These are phyloP conservation scores for Urocolius indicus DNA, from an alignment of 2,113 vertebrate species.

Conservation along the genomic window DNA sequence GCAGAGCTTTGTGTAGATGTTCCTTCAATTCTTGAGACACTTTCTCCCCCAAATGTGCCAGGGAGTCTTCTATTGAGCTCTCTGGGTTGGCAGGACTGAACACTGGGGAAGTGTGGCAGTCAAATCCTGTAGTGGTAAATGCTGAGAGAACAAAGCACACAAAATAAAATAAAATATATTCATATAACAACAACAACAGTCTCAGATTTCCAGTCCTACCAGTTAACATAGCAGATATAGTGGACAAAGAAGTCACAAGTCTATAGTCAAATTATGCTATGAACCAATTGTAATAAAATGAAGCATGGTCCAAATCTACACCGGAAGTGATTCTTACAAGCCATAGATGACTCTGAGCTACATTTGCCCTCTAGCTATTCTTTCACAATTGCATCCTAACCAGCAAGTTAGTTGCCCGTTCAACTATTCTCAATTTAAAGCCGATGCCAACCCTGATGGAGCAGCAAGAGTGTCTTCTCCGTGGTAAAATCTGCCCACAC, in stretches of 20 bases:
- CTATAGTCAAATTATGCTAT: not conserved
- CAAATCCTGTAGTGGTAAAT: conserved; percentile 85
- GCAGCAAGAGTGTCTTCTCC: not conserved
- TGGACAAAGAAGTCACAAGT: not conserved
- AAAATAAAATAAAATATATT: not conserved
- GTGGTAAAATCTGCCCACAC: not conserved
- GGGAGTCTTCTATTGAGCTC: conserved; percentile 88
- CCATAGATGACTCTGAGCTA: not conserved
- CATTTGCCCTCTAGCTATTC: not conserved
- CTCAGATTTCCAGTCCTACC: not conserved
- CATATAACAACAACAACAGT: not conserved
- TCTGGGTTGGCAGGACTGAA: conserved; percentile 90
- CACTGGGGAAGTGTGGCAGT: conserved; percentile 87
- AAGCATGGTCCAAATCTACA: not conserved
- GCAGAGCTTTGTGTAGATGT: conserved; percentile 79
- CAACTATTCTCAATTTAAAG: not conserved
- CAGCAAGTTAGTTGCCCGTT: not conserved
- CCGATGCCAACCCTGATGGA: not conserved
- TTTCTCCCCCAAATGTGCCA: conserved; percentile 85
- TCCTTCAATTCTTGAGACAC: conserved; percentile 80
- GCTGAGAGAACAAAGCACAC: conserved; percentile 70
- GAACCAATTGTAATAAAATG: not conserved
- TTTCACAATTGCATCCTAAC: not conserved
- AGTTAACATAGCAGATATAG: not conserved
- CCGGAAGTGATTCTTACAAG: not conserved